Evolutionary conservation across 1,140 invertebrate genomes (phyloP).

Genomic region (Aphaenogaster floridana): DNA sequence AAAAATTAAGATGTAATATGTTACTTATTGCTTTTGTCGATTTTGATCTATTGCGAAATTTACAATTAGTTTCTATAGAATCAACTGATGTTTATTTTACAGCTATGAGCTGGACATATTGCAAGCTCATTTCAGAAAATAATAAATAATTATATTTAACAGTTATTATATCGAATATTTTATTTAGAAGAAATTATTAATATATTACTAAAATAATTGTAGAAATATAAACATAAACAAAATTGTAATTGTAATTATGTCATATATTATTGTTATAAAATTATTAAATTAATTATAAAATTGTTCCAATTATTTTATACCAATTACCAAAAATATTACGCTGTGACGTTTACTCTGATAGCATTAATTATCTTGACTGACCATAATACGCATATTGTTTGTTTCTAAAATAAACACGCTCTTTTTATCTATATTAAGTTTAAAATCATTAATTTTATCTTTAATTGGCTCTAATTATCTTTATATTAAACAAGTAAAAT

Average conservation of each 20-base stretch:
- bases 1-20: background rate
- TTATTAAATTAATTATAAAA: too few species aligned
- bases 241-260: too few species aligned
- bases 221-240: too few species aligned
- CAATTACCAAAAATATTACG: background rate
- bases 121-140: background rate
- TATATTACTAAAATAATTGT: background rate
- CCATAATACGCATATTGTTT: background rate
- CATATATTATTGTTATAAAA: too few species aligned
- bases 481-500: constrained; percentile 7
- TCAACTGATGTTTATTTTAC: background rate
- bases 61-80: background rate
- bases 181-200: background rate
- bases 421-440: background rate
- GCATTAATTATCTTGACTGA: background rate
- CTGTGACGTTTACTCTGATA: background rate
- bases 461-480: background rate
- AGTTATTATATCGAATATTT: background rate
- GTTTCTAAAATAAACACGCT: background rate
- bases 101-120: background rate
- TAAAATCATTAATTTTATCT: background rate
- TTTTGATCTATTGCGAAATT: background rate
- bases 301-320: background rate
- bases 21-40: background rate
- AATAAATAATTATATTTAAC: background rate